phyloP scores from a whole-genome alignment of 2,888 invertebrate species.

The Xestoiulus laeticollis region DNA sequence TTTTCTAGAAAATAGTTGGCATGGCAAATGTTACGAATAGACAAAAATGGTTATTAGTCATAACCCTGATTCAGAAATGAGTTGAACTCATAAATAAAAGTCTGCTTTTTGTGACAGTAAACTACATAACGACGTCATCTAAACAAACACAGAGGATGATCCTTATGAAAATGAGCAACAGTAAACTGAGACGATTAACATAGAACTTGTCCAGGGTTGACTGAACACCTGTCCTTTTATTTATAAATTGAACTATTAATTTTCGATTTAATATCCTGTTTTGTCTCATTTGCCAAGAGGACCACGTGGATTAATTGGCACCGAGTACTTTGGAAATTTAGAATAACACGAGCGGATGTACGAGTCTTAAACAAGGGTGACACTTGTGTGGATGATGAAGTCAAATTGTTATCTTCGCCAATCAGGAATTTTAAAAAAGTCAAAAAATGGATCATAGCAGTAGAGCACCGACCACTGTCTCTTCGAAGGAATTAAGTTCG shows the following conservation, averaged over 20 bases:
- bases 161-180: too few relatives aligned
- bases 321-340: background rate
- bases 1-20: too few relatives aligned
- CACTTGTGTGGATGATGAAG: background rate
- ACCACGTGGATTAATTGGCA: background rate
- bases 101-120: too few relatives aligned
- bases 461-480: background rate
- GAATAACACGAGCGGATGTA: background rate
- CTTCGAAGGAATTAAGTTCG: background rate
- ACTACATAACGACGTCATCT: too few relatives aligned
- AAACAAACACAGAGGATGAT: too few relatives aligned
- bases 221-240: background rate
- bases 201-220: constrained; percentile 12
- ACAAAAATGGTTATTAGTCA: too few relatives aligned
- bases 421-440: background rate
- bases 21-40: too few relatives aligned
- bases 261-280: background rate
- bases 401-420: background rate
- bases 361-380: background rate
- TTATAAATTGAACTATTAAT: background rate
- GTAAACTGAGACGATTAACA: background rate
- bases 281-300: background rate
- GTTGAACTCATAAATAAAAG: too few relatives aligned
- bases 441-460: background rate
- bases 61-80: too few relatives aligned